phyloP scores from a whole-genome alignment of 1,140 invertebrate genomes.

The Conus betulinus region DNA sequence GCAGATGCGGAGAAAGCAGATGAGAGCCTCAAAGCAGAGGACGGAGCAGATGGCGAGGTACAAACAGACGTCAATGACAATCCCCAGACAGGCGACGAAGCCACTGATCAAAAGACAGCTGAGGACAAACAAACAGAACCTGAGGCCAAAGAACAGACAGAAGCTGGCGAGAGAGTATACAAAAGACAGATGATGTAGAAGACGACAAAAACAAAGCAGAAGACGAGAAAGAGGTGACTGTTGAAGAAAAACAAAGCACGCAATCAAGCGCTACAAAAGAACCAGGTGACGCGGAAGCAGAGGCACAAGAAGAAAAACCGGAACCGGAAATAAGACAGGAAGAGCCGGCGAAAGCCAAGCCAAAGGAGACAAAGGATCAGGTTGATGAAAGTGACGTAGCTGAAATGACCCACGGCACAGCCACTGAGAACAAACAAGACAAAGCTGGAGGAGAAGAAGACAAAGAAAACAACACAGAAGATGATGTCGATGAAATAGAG shows the following conservation, averaged over 20 bases:
- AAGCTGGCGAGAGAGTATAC: neutral
- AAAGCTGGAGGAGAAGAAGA: neutral
- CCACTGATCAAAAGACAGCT: too few species aligned
- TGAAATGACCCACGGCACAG: neutral
- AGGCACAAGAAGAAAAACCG: neutral
- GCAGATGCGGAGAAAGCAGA: too few species aligned
- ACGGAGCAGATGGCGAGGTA: neutral
- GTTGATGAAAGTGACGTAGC: neutral
- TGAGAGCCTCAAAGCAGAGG: neutral
- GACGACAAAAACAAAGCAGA: neutral
- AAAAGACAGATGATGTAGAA: neutral
- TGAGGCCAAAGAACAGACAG: neutral
- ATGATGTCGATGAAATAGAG: neutral
- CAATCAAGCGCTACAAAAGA: neutral
- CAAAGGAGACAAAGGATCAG: neutral
- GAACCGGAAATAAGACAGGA: neutral
- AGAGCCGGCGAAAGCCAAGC: neutral
- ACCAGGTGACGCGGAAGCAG: neutral
- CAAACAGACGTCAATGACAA: neutral
- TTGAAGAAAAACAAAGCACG: neutral
- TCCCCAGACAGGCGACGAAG: neutral
- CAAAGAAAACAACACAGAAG: conserved; percentile 6
- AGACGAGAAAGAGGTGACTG: neutral
- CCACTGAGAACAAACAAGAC: neutral
- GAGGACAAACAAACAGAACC: too few species aligned